phyloP scores from a whole-genome alignment of 1,140 invertebrate genomes.

The Lepidostoma basale region DNA sequence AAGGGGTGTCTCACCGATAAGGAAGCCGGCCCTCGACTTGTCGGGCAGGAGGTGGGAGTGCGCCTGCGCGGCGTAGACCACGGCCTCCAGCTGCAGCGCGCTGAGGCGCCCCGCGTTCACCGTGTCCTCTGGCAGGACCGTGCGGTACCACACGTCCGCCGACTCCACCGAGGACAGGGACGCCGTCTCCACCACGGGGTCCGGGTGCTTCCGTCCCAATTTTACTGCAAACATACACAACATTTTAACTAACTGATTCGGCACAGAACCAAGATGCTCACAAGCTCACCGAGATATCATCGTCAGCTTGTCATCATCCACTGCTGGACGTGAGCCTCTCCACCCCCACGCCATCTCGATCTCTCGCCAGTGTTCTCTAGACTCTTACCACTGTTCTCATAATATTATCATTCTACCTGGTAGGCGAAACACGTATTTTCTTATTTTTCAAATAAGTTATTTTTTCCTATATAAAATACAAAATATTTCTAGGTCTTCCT shows the following conservation, averaged over 20 bases:
- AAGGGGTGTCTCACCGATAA: constrained; percentile 83
- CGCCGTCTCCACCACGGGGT: constrained; percentile 98
- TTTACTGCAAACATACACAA: constrained; percentile 70
- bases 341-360: no score
- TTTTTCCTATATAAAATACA: no score
- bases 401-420: no score
- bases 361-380: no score
- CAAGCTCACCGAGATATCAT: no score
- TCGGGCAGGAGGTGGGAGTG: constrained; percentile 92
- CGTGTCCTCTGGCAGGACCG: constrained; percentile 84
- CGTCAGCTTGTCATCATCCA: no score
- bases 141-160: constrained; percentile 89
- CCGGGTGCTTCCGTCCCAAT: constrained; percentile 94
- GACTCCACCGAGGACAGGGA: constrained; percentile 96
- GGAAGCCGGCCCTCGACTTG: constrained; percentile 91
- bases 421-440: no score
- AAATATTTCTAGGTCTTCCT: no score
- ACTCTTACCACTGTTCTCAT: no score
- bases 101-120: constrained; percentile 88
- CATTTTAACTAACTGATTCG: neutral
- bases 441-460: no score
- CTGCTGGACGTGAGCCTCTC: no score
- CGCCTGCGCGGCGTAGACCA: constrained; percentile 95
- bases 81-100: constrained; percentile 95
- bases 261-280: neutral